Percentiles rank a stretch among this genome's conserved stretches.
phyloP scores from a whole-genome alignment of 2,797 vertebrate genomes.

The Scarus forsteni region DNA sequence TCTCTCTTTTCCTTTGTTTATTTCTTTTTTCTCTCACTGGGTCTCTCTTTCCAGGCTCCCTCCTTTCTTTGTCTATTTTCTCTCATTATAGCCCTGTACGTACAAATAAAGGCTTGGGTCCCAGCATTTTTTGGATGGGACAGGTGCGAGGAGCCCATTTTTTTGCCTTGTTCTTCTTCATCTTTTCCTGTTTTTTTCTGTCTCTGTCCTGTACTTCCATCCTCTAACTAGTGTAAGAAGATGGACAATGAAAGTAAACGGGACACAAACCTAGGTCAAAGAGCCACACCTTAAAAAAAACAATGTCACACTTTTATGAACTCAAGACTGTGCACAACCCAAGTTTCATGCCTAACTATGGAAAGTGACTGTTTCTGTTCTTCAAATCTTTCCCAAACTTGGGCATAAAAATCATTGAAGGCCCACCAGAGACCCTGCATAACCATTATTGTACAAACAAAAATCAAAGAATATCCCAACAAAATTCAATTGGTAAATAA shows the following conservation, averaged over 20 bases:
- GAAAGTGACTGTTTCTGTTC: conserved; percentile 75
- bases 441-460: no score
- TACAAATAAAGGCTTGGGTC: conserved; percentile 71
- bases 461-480: no score
- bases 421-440: no score
- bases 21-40: conserved; percentile 57
- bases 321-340: neutral
- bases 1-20: conserved; percentile 67
- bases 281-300: conserved; percentile 4
- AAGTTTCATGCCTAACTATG: conserved; percentile 52
- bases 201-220: conserved; percentile 25
- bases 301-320: conserved; percentile 20
- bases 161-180: conserved; percentile 38
- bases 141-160: conserved; percentile 64
- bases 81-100: conserved; percentile 61
- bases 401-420: no score
- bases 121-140: conserved; percentile 62
- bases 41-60: conserved; percentile 32
- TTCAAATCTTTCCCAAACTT: conserved; percentile 74
- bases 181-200: conserved; percentile 31
- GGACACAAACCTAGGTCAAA: conserved; percentile 29
- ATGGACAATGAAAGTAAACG: conserved; percentile 14
- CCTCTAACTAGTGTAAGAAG: conserved; percentile 15
- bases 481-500: no score
- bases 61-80: conserved; percentile 59